Base-by-base conservation (phyloP, 2,113 vertebrate species). In the Pungitius pungitius region DNA sequence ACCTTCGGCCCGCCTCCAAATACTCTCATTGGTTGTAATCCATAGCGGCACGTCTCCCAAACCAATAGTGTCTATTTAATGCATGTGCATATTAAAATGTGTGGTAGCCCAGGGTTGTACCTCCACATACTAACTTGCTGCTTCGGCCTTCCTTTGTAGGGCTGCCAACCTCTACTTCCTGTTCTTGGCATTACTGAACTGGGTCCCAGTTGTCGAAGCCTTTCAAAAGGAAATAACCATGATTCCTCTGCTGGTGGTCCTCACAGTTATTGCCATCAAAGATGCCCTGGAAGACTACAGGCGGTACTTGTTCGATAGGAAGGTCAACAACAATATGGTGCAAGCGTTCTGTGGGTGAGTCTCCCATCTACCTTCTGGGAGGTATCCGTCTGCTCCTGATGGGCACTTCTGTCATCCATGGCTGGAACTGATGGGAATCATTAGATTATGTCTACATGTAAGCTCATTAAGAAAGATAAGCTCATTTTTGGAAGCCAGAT, bases 191-290 rank as follows among this genome's bases (percentile, higher is more conserved):
- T 85, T 98, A 69, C 81, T 99, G 73, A 99, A 99, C 88, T 99
- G 98, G 98, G 94, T 99, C n/a, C 98, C 98, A 12, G 90, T 95
- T 20, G 96, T 99, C 69, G 97, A 99, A 90, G 98, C 97, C 59
- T 99, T 99, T 88, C 95, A 97, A 75, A 99, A 98, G 84, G 97
- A 99, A 88, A 97, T 99, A 69, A 98, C 98, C 1, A 98, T 99
- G 97, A 89, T 99, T 47, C 98, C 98, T 24, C 90, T 99, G 6
- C 20, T 95, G n/a, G 94, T 93, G 0, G 97, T 99, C 49, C 95
- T 99, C 35, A 84, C 85, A 2, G 94, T 97, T 57, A 99, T 97
- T 12, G 97, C 95, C 47, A 88, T 99, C 70, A 99, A 99, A 87
- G 97, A 99, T 54, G 97, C 95, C 42, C 85, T 99, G 78, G 98